phyloP scores from a whole-genome alignment of 2,113 vertebrate species.

The Myotis brandtii region DNA sequence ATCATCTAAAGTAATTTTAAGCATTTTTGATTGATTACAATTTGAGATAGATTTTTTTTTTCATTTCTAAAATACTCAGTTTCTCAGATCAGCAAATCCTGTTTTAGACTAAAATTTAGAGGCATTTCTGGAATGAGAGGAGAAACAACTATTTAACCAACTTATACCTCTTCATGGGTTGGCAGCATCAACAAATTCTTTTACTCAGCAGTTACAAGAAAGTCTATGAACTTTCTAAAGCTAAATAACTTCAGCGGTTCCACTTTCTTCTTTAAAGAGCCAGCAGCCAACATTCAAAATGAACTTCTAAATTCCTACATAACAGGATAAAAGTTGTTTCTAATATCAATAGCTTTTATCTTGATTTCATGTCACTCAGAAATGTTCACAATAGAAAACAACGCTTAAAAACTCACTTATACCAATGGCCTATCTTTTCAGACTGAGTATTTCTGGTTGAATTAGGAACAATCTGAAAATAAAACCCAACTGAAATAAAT shows the following conservation, averaged over 20 bases:
- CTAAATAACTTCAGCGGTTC: constrained; percentile 66
- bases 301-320: constrained; percentile 66
- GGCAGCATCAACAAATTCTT: constrained; percentile 69
- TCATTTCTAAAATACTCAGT: constrained; percentile 70
- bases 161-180: constrained; percentile 76
- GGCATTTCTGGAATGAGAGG: constrained; percentile 76
- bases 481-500: constrained; percentile 66
- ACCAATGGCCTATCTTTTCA: constrained; percentile 65
- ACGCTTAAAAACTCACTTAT: constrained; percentile 65
- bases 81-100: constrained; percentile 79
- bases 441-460: constrained; percentile 63
- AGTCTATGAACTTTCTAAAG: constrained; percentile 74
- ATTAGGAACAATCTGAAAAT: constrained; percentile 70
- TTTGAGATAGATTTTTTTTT: constrained; percentile 74
- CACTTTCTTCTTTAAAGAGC: constrained; percentile 77
- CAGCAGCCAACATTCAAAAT: constrained; percentile 61
- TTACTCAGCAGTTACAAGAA: constrained; percentile 77
- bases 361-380: constrained; percentile 66
- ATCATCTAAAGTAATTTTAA: constrained; percentile 81
- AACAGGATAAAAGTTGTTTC: constrained; percentile 69
- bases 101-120: constrained; percentile 81
- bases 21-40: constrained; percentile 80
- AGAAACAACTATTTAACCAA: constrained; percentile 79
- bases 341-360: constrained; percentile 76
- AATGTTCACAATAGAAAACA: constrained; percentile 67